These are phyloP conservation scores for Gopherus flavomarginatus DNA, from an alignment of 2,113 vertebrate species.

Conservation along the genomic window DNA sequence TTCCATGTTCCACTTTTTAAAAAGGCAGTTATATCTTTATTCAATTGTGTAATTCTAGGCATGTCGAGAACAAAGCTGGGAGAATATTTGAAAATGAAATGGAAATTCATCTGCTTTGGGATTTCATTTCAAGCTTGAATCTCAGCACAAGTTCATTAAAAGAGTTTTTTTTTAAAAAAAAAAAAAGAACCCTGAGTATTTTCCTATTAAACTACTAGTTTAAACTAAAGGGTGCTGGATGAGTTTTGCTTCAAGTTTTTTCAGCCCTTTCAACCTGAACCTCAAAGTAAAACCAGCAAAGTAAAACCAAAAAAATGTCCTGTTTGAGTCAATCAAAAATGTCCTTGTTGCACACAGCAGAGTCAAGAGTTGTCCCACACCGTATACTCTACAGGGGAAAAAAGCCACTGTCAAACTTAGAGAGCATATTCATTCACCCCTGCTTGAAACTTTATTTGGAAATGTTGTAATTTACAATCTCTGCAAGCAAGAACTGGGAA, in stretches of 20 bases:
- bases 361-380: not conserved
- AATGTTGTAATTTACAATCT: not conserved
- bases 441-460: not conserved
- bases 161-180: not conserved
- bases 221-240: not conserved
- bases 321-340: slow-evolving; percentile 15
- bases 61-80: not conserved
- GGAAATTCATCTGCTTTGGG: not conserved
- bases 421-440: not conserved
- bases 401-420: not conserved
- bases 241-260: not conserved
- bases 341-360: not conserved
- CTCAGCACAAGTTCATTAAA: not conserved
- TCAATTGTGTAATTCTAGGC: not conserved
- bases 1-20: not conserved
- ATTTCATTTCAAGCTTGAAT: not conserved
- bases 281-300: slow-evolving; percentile 1
- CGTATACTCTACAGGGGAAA: not conserved
- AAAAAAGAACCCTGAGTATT: not conserved
- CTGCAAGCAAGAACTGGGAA: not conserved
- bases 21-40: not conserved
- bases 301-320: not conserved
- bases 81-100: not conserved
- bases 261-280: not conserved
- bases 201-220: not conserved